Evolutionary conservation across 2,888 invertebrate genomes (phyloP), one percentile per base, ranked within the genome.

Genomic region (Helleia helle): DNA sequence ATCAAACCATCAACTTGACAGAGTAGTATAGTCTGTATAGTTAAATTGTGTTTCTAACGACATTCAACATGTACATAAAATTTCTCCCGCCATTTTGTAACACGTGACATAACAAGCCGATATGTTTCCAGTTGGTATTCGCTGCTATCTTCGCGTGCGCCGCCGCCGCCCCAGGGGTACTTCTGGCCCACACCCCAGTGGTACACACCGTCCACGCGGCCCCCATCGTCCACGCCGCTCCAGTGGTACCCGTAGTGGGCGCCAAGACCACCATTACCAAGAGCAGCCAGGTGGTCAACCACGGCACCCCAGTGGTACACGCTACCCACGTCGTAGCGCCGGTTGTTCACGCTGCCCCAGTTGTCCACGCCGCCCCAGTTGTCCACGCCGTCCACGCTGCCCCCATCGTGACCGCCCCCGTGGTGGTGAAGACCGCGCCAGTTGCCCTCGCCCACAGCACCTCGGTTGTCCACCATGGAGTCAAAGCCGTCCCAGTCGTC

Each of bases 111-210:
- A n/a, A n/a, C n/a, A n/a, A n/a, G n/a, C n/a, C n/a, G n/a, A n/a
- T n/a, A n/a, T n/a, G n/a, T n/a, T 44, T 48, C 28, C 67, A 88
- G 88, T 61, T 87, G 50, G 74, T 73, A 40, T 74, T 87, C 63
- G 67, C 72, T 58, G 81, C 85, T 48, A 46, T 87, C 59, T 52
- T 87, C 63, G 87, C 86, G 48, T 81, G 72, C 66, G 86, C 67
- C 47, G 81, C 80, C 40, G 83, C 84, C 55, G 74, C 81, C 12
- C 80, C 83, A 4, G 79, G 80, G 26, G 59, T 79, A 14, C 57
- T 79, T n/a, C 52, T 81, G 1, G 56, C 64, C 17, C 75, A 75
- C 49, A 54, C 74, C 28, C 73, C 75, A 29, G 67, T 75, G 26
- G 77, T 81, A 11, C 66, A 68, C 37, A 64, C 76, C 6, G 63